A percentile compares a stretch with the other conserved stretches of the same genome.
phyloP scores from a whole-genome alignment of 2,888 invertebrate species.

The Tridacna crocea region DNA sequence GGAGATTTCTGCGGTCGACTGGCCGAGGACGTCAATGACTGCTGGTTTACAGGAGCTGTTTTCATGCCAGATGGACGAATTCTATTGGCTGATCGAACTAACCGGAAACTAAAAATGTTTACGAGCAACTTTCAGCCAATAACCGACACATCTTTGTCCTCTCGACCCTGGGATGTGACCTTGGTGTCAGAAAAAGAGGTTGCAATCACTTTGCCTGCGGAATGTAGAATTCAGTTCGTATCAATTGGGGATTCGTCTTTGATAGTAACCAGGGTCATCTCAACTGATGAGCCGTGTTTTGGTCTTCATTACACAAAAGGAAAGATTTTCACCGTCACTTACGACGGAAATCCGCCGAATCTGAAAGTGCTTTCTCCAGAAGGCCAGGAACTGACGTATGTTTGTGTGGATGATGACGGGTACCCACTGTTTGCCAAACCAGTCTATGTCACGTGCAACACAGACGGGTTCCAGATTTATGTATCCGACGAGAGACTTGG shows the following conservation, averaged over 20 bases:
- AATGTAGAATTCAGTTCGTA: slow-evolving; percentile 63
- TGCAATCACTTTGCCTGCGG: slow-evolving; percentile 66
- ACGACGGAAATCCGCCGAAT: slow-evolving; percentile 68
- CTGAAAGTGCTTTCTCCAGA: slow-evolving; percentile 59
- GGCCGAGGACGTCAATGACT: slow-evolving; percentile 58
- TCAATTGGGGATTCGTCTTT: slow-evolving; percentile 36
- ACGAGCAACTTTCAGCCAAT: slow-evolving; percentile 54
- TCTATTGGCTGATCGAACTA: slow-evolving; percentile 63
- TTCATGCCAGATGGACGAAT: slow-evolving; percentile 65
- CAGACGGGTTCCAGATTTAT: slow-evolving; percentile 57
- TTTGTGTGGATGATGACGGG: slow-evolving; percentile 66
- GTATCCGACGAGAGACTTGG: slow-evolving; percentile 66
- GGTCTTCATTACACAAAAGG: slow-evolving; percentile 59
- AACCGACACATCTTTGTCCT: slow-evolving; percentile 47
- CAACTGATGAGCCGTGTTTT: slow-evolving; percentile 65
- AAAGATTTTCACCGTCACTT: slow-evolving; percentile 64
- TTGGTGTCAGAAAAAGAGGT: slow-evolving; percentile 60
- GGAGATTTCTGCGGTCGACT: slow-evolving; percentile 58
- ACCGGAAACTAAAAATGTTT: slow-evolving; percentile 67
- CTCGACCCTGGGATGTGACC: slow-evolving; percentile 69
- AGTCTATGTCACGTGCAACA: slow-evolving; percentile 62
- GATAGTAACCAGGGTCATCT: slow-evolving; percentile 46
- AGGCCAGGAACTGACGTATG: slow-evolving; percentile 64
- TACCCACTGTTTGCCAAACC: slow-evolving; percentile 68
- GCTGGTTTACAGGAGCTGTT: slow-evolving; percentile 68